Evolutionary conservation across 2,797 vertebrate genomes (phyloP).

Genomic region (Mallotus villosus): DNA sequence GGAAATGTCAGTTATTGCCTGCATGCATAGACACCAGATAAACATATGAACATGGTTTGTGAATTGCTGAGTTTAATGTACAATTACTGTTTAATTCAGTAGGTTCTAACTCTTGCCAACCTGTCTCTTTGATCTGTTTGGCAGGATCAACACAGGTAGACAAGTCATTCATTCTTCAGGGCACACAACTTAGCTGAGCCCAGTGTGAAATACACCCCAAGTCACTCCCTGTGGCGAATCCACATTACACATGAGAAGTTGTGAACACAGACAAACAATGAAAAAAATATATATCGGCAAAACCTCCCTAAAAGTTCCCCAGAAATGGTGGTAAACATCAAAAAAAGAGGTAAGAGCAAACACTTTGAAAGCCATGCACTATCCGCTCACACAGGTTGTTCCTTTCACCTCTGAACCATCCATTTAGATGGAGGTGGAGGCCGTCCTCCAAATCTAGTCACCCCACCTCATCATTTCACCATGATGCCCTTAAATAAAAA

Average conservation of each 20-base stretch:
- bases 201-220: conserved; percentile 48
- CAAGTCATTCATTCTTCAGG: conserved; percentile 54
- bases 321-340: conserved; percentile 79
- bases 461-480: conserved; percentile 62
- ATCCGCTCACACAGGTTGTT: neutral
- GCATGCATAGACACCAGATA: conserved; percentile 20
- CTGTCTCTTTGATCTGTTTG: conserved; percentile 73
- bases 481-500: conserved; percentile 53
- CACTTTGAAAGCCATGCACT: conserved; percentile 2
- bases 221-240: conserved; percentile 52
- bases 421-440: conserved; percentile 36
- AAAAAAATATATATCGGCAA: conserved; percentile 85
- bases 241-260: conserved; percentile 72
- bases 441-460: conserved; percentile 53
- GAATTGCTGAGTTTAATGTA: neutral
- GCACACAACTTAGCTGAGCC: conserved; percentile 60
- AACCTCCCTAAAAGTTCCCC: conserved; percentile 79
- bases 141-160: conserved; percentile 71
- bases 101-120: conserved; percentile 51
- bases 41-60: conserved; percentile 18
- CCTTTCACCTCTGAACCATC: conserved; percentile 32
- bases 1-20: conserved; percentile 19
- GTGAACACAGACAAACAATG: conserved; percentile 77
- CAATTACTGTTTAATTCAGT: conserved; percentile 20
- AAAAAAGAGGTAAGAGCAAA: conserved; percentile 79